These are phyloP conservation scores for Sphinx pinastri DNA, from an alignment of 2,888 invertebrate genomes.

Conservation along the genomic window DNA sequence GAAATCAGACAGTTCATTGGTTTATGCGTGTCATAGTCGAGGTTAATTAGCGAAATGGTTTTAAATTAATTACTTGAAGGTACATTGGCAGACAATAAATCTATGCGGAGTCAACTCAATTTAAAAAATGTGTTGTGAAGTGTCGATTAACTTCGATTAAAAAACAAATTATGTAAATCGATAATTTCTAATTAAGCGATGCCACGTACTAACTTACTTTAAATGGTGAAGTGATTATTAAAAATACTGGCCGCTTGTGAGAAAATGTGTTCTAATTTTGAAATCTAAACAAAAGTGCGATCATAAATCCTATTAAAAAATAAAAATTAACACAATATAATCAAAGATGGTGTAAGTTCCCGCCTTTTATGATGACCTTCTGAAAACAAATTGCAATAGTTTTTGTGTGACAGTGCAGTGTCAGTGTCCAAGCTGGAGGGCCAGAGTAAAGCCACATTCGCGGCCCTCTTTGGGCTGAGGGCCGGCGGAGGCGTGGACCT, in stretches of 20 bases:
- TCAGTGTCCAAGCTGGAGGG: slow-evolving; percentile 85
- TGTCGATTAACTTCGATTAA: neutral
- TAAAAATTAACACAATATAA: neutral
- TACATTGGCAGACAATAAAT: neutral
- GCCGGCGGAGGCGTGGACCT: slow-evolving; percentile 92
- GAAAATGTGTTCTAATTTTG: neutral
- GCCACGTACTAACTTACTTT: neutral
- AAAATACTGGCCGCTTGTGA: slow-evolving; percentile 7
- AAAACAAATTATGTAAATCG: neutral
- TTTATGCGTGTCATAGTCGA: neutral
- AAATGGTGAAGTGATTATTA: neutral
- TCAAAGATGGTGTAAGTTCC: slow-evolving; percentile 22
- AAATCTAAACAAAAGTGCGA: neutral
- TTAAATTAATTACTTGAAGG: neutral
- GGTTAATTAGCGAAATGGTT: slow-evolving; percentile 35
- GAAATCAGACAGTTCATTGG: neutral
- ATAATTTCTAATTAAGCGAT: neutral
- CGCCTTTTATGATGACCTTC: neutral
- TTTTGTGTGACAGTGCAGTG: slow-evolving; percentile 36
- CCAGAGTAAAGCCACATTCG: slow-evolving; percentile 86
- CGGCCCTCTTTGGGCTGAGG: slow-evolving; percentile 86
- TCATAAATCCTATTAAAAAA: neutral
- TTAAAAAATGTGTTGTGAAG: neutral
- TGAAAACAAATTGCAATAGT: slow-evolving; percentile 15
- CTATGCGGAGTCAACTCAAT: neutral